Base-by-base conservation (phyloP, 2,888 invertebrate species). In the Eulithis testata region DNA sequence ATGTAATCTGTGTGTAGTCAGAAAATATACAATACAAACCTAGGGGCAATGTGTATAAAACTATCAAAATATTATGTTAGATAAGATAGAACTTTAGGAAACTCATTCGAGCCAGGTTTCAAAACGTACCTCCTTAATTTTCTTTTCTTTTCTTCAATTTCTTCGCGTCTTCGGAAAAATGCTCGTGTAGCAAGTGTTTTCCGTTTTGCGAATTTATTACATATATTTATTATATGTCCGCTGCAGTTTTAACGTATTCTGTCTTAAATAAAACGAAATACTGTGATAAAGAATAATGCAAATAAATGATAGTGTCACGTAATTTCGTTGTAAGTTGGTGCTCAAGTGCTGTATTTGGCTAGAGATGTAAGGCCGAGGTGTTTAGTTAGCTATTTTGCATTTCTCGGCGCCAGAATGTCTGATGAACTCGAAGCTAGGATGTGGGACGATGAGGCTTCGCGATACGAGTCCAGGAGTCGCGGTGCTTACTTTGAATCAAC, bases 401-500 rank as follows among this genome's bases (percentile, higher is more conserved):
- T 47, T 66, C 55, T 68, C 73, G 90, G 90, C 90, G 89, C 91
- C 91, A 90, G 90, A 78, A 93, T 93, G 92, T 92, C 92, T 91
- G 92, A 93, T 80, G 92, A 93, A 80, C 82, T 89, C 9, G 92
- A 93, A 72, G 91, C 92, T 66, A 87, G 90, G 76, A 92, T 93
- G 92, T 93, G 92, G 92, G 91, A 92, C 54, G 92, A 93, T 58
- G 91, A 85, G 43, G 84, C 84, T 59, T 87, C 90, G 52, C 81
- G 89, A 65, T 92, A 88, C 73, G 91, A 91, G 68, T 81, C 87
- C 66, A 79, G 89, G 58, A 81, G 80, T 61, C 86, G 85, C 2
- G 90, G 88, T 7, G 83, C 87, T 0, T 93, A 85, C 73, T 92
- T 88, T 70, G 91, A 90, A 72, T 87, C 90, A 0, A 87, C 90